These are phyloP conservation scores for Sussaba pulchella DNA, from an alignment of 2,888 invertebrate genomes.

Conservation along the genomic window DNA sequence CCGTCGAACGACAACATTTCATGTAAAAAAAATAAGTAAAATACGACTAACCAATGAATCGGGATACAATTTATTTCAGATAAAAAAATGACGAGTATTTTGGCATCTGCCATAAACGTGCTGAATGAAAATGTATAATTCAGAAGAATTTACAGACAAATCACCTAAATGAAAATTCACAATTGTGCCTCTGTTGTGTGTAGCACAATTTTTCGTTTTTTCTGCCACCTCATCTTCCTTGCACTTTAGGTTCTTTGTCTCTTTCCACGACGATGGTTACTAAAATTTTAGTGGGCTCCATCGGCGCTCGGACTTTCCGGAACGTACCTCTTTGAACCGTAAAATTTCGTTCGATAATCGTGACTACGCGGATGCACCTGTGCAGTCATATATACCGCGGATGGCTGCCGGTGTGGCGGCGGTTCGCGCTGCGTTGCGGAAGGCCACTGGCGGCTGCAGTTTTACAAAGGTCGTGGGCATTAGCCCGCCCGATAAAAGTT, in stretches of 20 bases:
- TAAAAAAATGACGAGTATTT: no score
- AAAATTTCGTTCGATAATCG: conserved; percentile 65
- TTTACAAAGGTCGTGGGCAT: conserved; percentile 63
- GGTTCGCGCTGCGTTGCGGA: conserved; percentile 45
- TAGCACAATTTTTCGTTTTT: background rate
- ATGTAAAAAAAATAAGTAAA: background rate
- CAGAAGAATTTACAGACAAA: no score
- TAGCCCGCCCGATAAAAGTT: conserved; percentile 65
- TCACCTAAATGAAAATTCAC: background rate
- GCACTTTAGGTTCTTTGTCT: no score
- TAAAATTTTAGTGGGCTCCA: conserved; percentile 46
- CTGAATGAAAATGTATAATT: no score
- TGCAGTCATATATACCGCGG: conserved; percentile 22
- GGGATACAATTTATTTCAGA: no score
- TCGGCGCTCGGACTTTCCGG: conserved; percentile 1
- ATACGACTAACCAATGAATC: no score
- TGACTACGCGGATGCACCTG: conserved; percentile 35
- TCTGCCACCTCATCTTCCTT: conserved; percentile 5
- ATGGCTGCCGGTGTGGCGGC: conserved; percentile 13
- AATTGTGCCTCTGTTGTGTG: background rate
- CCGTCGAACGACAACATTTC: background rate
- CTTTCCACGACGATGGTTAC: conserved; percentile 32
- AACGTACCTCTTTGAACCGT: conserved; percentile 61
- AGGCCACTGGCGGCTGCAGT: conserved; percentile 55
- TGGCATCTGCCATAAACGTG: no score